phyloP scores from a whole-genome alignment of 1,140 invertebrate genomes.

The Leguminivora glycinivorella region DNA sequence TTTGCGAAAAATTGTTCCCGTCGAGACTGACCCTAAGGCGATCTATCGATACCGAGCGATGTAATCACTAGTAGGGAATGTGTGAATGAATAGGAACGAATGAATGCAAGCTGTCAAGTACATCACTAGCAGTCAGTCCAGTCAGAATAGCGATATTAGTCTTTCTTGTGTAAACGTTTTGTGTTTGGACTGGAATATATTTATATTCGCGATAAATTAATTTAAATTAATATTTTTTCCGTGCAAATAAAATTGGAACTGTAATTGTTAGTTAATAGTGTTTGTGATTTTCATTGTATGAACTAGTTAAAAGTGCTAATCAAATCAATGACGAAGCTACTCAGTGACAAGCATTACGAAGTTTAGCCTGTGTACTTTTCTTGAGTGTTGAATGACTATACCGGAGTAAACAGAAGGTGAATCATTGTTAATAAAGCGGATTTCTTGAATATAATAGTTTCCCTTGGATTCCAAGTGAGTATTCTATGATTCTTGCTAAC shows the following conservation, averaged over 20 bases:
- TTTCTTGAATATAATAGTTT: conserved; percentile 13
- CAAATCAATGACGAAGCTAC: conserved; percentile 24
- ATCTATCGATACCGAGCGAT: not conserved
- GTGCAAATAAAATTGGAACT: not conserved
- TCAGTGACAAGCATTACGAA: not conserved
- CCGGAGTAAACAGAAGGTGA: conserved; percentile 18
- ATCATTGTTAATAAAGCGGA: conserved; percentile 17
- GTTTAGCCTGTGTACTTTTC: conserved; percentile 11
- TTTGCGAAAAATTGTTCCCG: not conserved
- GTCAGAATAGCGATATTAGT: conserved; percentile 6
- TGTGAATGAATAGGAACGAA: not conserved
- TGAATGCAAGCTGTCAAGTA: not conserved
- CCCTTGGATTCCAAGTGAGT: not conserved
- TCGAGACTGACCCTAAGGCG: no score
- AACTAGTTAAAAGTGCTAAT: conserved; percentile 13
- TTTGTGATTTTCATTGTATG: not conserved
- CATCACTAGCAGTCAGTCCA: conserved; percentile 4
- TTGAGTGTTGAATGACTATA: conserved; percentile 28
- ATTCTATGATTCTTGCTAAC: not conserved
- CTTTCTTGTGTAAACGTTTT: conserved; percentile 6
- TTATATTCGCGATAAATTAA: not conserved
- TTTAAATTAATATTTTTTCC: not conserved
- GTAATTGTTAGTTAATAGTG: not conserved
- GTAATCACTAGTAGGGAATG: not conserved
- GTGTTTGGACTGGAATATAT: not conserved